These are phyloP conservation scores for Lasioglossum calceatum DNA, from an alignment of 2,888 invertebrate species.

Conservation along the genomic window DNA sequence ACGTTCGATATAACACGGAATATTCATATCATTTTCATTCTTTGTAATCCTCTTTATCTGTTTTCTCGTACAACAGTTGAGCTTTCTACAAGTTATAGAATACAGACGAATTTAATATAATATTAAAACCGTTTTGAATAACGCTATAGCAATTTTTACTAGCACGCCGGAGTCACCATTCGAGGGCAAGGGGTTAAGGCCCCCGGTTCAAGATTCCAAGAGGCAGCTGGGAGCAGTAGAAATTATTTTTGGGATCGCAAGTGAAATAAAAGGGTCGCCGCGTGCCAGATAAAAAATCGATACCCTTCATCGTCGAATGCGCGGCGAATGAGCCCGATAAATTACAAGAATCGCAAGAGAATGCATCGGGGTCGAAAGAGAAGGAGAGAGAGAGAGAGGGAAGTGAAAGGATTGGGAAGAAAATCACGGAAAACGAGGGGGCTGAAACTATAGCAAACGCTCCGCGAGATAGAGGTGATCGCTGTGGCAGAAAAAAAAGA, in stretches of 20 bases:
- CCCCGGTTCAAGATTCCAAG: not conserved
- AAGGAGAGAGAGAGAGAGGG: not conserved
- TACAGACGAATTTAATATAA: no score
- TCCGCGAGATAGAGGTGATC: not conserved
- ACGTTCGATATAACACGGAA: no score
- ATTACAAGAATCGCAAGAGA: conserved; percentile 14
- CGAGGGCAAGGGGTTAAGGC: no score
- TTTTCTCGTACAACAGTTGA: no score
- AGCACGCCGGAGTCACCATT: no score
- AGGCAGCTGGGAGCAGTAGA: not conserved
- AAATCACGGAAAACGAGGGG: not conserved
- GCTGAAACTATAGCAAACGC: not conserved
- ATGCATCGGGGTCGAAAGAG: not conserved
- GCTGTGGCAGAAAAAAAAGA: not conserved
- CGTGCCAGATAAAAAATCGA: conserved; percentile 32
- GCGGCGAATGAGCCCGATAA: conserved; percentile 12
- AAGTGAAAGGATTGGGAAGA: not conserved
- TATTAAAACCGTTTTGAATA: no score
- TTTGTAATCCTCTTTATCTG: no score
- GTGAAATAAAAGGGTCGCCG: conserved; percentile 4
- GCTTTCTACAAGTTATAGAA: no score
- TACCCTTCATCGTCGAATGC: conserved; percentile 14
- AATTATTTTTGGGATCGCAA: not conserved
- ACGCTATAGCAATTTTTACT: no score
- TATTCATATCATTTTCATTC: no score